phyloP scores from a whole-genome alignment of 2,888 invertebrate species.

The Aplocera efformata region DNA sequence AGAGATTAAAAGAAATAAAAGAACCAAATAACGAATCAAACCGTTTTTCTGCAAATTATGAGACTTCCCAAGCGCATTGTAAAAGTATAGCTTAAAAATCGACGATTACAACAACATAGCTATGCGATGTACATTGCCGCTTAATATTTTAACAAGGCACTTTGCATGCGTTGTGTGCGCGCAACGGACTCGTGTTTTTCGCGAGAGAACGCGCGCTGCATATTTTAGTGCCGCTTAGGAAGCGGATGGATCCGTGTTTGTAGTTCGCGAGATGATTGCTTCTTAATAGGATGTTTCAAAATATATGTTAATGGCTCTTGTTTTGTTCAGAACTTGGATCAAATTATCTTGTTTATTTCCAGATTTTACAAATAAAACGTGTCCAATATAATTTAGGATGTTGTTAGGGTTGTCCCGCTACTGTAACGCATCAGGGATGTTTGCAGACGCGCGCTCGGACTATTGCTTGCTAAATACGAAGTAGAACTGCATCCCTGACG shows the following conservation, averaged over 20 bases:
- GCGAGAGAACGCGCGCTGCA: conserved; percentile 38
- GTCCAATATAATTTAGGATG: too few relatives aligned
- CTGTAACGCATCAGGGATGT: too few relatives aligned
- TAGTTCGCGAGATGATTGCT: conserved; percentile 17
- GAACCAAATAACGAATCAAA: conserved; percentile 5
- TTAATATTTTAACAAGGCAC: conserved; percentile 28
- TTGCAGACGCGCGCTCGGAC: too few relatives aligned
- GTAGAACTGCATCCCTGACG: too few relatives aligned
- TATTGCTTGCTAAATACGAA: too few relatives aligned
- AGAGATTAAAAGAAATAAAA: not conserved
- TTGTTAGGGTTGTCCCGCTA: too few relatives aligned
- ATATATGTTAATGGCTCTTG: conserved; percentile 1
- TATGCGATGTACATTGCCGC: conserved; percentile 25
- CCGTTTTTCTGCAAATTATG: not conserved
- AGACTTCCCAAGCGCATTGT: conserved; percentile 2
- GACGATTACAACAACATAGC: conserved; percentile 21
- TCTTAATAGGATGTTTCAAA: conserved; percentile 14
- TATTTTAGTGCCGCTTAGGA: conserved; percentile 37
- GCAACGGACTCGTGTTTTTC: conserved; percentile 38
- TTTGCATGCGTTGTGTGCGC: conserved; percentile 32
- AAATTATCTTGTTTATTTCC: too few relatives aligned
- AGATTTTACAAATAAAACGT: too few relatives aligned
- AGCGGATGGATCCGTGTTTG: conserved; percentile 18
- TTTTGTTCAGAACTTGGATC: not conserved
- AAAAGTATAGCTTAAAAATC: conserved; percentile 20